A percentile compares a stretch with the other conserved stretches of the same genome.
Conservation (phyloP, 2,113 vertebrate species). For the Centropus bengalensis region DNA sequence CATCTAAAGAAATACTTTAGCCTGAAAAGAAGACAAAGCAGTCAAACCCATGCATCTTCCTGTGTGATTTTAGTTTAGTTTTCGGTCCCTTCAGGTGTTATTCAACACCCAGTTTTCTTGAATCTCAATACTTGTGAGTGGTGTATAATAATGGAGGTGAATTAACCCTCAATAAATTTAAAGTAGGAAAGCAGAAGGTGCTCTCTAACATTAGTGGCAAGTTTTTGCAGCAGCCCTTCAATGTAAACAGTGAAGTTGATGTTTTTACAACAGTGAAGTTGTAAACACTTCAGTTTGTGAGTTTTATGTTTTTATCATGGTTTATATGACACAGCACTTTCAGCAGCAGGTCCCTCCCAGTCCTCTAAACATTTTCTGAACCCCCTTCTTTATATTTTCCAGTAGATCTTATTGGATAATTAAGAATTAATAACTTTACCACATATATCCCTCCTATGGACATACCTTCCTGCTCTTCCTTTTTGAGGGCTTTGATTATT, state of each 20-base stretch:
- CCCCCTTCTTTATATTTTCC: neutral
- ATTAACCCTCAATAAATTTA: neutral
- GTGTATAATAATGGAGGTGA: neutral
- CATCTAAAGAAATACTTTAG: neutral
- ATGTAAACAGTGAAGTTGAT: neutral
- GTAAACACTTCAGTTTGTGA: neutral
- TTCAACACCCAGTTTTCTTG: neutral
- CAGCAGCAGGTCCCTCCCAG: neutral
- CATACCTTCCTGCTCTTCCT: neutral
- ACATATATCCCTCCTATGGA: neutral
- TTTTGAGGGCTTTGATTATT: neutral
- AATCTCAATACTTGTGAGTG: neutral
- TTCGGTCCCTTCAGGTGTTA: neutral
- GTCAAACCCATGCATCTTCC: neutral
- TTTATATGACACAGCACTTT: neutral
- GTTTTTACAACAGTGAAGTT: neutral
- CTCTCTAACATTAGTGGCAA: neutral
- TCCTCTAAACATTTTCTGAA: neutral
- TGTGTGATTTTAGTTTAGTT: neutral
- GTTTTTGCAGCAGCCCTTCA: neutral
- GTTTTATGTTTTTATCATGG: neutral
- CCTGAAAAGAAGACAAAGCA: neutral
- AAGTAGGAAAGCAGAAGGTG: neutral
- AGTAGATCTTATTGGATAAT: neutral
- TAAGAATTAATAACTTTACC: neutral